Base-by-base conservation (phyloP, 92 coral and sea anemone species). In the Diadumene lineata region DNA sequence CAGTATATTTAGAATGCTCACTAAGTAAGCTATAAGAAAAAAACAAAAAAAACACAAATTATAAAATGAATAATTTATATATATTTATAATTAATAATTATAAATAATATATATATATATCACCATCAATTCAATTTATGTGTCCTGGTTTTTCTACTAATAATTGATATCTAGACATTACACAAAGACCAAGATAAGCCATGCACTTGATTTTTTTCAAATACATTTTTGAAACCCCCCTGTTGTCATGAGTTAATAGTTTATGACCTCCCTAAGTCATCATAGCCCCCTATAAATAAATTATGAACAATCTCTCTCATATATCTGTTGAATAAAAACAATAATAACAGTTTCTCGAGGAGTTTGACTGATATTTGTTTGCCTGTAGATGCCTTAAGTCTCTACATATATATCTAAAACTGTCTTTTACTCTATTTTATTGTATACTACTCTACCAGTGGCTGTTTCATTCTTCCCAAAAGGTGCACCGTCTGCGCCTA, bases 381-480 rank as follows among this genome's bases (percentile, higher is more conserved):
- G n/a, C n/a, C n/a, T n/a, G n/a, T n/a, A n/a, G n/a, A n/a, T n/a
- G n/a, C n/a, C n/a, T n/a, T n/a, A n/a, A n/a, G n/a, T n/a, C n/a
- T n/a, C n/a, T n/a, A n/a, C 9, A 44, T 44, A 44, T 44, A 44
- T 44, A 17, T 44, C 10, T 9, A 44, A 44, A 44, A 8, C 17
- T 44, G 9, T 44, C 10, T 44, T 44, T 44, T 17, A 44, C 9
- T 55, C 11, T 25, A 55, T n/a, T n/a, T 9, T n/a, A 55, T 55
- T 55, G 22, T 55, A 55, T 55, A 55, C 22, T 55, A 55, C 23
- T 55, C 23, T 78, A 70, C 74, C 85, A 34, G 87, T 82, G 33
- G 91, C 78, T 38, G 68, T 81, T 70, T 81, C 86, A 43, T 86
- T 86, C 50, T 72, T 86, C 0, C 86, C 86, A 86, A 80, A 75